Evolutionary conservation across 2,113 vertebrate species (phyloP).

Genomic region (Gadus chalcogrammus): DNA sequence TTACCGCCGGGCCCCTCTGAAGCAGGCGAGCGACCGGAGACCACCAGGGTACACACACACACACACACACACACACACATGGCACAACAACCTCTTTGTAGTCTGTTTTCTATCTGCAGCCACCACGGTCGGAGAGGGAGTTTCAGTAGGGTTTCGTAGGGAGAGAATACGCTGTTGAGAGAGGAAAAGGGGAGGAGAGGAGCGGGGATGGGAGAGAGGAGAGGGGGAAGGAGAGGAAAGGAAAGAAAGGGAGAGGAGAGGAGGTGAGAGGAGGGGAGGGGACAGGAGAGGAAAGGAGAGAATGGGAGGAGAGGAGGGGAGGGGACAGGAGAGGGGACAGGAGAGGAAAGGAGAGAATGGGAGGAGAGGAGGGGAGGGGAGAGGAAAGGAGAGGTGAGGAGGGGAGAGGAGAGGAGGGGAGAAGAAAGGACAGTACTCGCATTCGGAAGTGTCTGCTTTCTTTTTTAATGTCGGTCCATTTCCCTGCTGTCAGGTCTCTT

Average conservation of each 20-base stretch:
- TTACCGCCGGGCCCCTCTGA: slow-evolving; percentile 29
- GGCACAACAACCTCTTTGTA: too few species aligned
- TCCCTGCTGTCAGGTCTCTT: too few species aligned
- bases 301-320: background rate
- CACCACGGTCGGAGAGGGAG: too few species aligned
- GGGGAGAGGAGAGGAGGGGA: background rate
- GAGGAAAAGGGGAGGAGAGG: background rate
- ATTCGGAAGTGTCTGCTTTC: too few species aligned
- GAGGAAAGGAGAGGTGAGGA: background rate
- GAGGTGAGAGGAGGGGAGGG: too few species aligned
- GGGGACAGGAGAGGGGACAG: background rate
- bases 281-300: background rate
- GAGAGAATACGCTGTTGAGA: background rate
- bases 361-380: background rate
- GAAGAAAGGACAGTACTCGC: too few species aligned
- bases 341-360: background rate
- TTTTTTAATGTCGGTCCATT: too few species aligned
- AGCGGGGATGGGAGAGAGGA: background rate
- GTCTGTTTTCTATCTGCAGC: too few species aligned
- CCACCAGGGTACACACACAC: slow-evolving; percentile 13
- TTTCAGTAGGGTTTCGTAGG: too few species aligned
- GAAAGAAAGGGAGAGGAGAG: background rate
- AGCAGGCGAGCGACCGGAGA: slow-evolving; percentile 13
- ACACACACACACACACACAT: slow-evolving; percentile 9
- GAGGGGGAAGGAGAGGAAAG: background rate